Percentiles rank a stretch among this genome's conserved stretches.
These are phyloP conservation scores for Borostomias antarcticus DNA, from an alignment of 2,797 vertebrate species.

Conservation along the genomic window DNA sequence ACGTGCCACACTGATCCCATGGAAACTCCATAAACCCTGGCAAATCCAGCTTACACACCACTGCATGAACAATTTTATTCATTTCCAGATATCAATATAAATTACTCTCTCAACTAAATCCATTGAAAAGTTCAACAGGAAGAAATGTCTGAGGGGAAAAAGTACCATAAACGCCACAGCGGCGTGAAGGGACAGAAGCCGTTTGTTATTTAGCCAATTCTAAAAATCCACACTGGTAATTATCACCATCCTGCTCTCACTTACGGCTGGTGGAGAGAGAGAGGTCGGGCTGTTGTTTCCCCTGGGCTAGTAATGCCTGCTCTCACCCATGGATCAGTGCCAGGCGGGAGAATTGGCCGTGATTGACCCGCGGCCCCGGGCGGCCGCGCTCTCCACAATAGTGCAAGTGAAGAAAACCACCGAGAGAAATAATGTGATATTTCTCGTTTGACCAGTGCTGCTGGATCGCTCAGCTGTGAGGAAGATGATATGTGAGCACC, in stretches of 20 bases:
- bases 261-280: too few species aligned
- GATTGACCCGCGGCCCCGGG: slow-evolving; percentile 29
- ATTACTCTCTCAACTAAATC: neutral
- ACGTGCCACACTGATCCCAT: neutral
- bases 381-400: slow-evolving; percentile 11
- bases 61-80: neutral
- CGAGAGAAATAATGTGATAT: slow-evolving; percentile 22
- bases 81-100: neutral
- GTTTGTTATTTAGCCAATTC: neutral
- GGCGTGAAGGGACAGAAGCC: neutral
- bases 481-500: slow-evolving; percentile 12
- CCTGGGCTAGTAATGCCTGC: neutral
- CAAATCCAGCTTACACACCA: neutral
- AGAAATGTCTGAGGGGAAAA: neutral
- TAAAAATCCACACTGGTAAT: neutral
- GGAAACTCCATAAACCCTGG: neutral
- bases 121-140: neutral
- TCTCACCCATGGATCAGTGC: slow-evolving; percentile 2
- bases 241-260: too few species aligned
- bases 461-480: slow-evolving; percentile 20
- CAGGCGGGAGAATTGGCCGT: slow-evolving; percentile 14
- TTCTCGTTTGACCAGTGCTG: slow-evolving; percentile 13
- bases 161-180: neutral
- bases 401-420: slow-evolving; percentile 13
- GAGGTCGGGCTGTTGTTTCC: too few species aligned